Evolutionary conservation across 2,888 invertebrate genomes (phyloP), one percentile per base, ranked within the genome.

Genomic region (Axea sp.): DNA sequence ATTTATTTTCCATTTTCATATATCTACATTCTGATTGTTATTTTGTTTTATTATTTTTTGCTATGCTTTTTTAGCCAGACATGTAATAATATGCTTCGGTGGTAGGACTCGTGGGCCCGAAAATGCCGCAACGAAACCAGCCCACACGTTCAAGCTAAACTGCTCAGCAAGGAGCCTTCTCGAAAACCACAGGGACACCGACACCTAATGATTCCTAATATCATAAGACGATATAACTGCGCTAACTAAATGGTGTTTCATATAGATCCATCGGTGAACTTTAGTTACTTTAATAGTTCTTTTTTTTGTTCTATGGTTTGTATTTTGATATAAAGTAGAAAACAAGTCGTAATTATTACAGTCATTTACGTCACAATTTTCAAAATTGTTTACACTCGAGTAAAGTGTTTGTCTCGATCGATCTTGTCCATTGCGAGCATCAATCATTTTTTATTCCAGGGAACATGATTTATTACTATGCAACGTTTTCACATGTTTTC

Each of bases 121-220:
- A 85, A 85, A 86, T 80, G 77, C 81, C 77, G 78, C 81, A 82
- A 79, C 80, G 68, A 77, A 82, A 80, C 76, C 77, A 67, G 76
- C 81, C 80, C 83, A 78, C 83, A 82, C 82, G 79, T 78, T 76
- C 73, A 73, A 68, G 65, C 77, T 81, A 80, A 82, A 81, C 78
- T 81, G 81, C 80, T 77, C 76, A 76, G 67, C 76, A 76, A 72
- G 77, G 79, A 76, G 78, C 78, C 76, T 73, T 76, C 78, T 78
- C 65, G 75, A 79, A 80, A 83, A 78, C 77, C 80, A 80, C 83
- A 84, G 85, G 82, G 84, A 86, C 84, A 86, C 82, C 81, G 80
- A 83, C 81, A 83, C 84, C 84, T 86, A 86, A 87, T 86, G 84
- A 85, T 84, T 84, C 82, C 79, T 86, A 84, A 86, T 86, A 84